phyloP scores from a whole-genome alignment of 2,888 invertebrate species.

The Altica lythri region DNA sequence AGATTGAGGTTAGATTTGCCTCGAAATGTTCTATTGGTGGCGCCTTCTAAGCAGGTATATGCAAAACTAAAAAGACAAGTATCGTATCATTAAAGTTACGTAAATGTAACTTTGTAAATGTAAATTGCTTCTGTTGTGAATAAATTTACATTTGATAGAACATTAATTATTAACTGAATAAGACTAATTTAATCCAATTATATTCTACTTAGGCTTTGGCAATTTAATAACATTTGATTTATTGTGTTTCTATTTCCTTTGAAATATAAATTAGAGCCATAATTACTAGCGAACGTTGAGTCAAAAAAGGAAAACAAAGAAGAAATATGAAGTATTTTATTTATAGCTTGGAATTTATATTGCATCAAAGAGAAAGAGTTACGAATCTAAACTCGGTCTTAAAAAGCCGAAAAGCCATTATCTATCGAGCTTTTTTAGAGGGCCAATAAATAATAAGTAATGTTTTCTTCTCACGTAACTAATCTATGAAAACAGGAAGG shows the following conservation, averaged over 20 bases:
- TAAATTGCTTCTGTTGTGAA: too few relatives aligned
- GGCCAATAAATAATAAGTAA: conserved; percentile 56
- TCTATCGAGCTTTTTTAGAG: conserved; percentile 46
- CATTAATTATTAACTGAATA: conserved; percentile 2
- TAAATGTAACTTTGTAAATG: too few relatives aligned
- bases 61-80: too few relatives aligned
- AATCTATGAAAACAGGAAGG: conserved; percentile 56
- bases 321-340: conserved; percentile 39
- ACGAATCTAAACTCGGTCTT: conserved; percentile 43
- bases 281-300: conserved; percentile 13
- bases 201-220: conserved; percentile 4
- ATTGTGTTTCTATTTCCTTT: conserved; percentile 19
- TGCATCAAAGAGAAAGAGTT: conserved; percentile 43
- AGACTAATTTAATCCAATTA: conserved; percentile 4
- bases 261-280: conserved; percentile 27
- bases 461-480: conserved; percentile 57
- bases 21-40: too few relatives aligned
- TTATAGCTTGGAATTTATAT: conserved; percentile 44
- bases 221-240: conserved; percentile 21
- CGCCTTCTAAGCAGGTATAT: too few relatives aligned
- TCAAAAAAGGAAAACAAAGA: conserved; percentile 28
- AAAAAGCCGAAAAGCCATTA: conserved; percentile 49
- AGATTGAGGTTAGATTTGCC: too few relatives aligned
- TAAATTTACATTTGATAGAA: not conserved
- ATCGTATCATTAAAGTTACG: too few relatives aligned